Base-by-base conservation (phyloP, 2,888 invertebrate species). In the Meta bourneti region DNA sequence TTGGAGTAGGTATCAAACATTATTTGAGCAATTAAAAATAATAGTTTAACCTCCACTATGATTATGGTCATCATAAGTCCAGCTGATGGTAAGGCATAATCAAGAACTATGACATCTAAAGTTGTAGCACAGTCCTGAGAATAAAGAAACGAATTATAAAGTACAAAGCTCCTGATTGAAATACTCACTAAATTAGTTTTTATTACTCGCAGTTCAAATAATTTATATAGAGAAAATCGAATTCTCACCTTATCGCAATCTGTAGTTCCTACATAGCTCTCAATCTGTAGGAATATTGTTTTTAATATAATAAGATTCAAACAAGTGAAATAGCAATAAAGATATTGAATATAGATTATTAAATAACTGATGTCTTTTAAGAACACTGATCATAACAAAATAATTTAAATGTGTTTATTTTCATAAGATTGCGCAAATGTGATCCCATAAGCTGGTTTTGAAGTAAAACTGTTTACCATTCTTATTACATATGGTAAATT, bases 61-160 rank as follows among this genome's bases (percentile, higher is more conserved):
- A 91, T 87, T 75, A 91, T 82, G 4, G 72, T 79, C 54, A 91
- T 70, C 87, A 91, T 87, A 7, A 91, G 82, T 19, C 91, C 91
- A 69, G 87, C 82, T 0, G 87, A 87, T 16, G 91, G 91, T 19
- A 91, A 70, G 1, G 82, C 87, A 72, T 87, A 91, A 71, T 91
- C 82, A 11, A 91, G n/a, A 20, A 91, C 87, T 11, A 83, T 16
- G 48, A 78, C 70, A 11, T 91, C 87, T 19, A 91, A 19, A 6
- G 86, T 72, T 6, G 87, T 54, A 6, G 82, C 75, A 72, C 91
- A 91, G 4, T 52, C 20, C 91, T 91, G 19, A 2, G 9, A 91
- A 82, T 51, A 6, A 69, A 52, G n/a, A 74, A 49, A 49, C 72
- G 11, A 52, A 34, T 4, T 54, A 52, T 72, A 48, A 84, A 74